These are phyloP conservation scores for Pogonomyrmex californicus DNA, from an alignment of 1,140 invertebrate genomes.

Conservation along the genomic window DNA sequence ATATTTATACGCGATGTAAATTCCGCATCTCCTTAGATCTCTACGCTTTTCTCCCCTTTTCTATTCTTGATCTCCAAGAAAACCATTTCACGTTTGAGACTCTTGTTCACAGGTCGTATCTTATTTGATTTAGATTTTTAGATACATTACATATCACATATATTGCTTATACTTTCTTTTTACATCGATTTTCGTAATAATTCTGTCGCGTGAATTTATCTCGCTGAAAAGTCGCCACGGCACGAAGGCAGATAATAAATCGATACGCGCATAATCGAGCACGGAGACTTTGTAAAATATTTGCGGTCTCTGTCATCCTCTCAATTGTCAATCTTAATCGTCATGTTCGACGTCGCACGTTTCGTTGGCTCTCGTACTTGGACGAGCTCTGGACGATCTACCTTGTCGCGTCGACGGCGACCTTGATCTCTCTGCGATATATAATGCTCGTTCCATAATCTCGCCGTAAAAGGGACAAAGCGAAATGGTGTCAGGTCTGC, in stretches of 20 bases:
- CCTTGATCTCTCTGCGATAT: conserved; percentile 74
- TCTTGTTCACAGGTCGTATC: background rate
- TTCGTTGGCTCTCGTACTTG: conserved; percentile 65
- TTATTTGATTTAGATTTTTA: background rate
- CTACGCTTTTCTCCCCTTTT: background rate
- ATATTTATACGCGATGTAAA: background rate
- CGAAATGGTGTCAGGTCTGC: conserved; percentile 75
- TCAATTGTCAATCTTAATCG: background rate
- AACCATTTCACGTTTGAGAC: background rate
- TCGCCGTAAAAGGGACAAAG: conserved; percentile 75
- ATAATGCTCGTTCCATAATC: conserved; percentile 73
- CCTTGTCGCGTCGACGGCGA: conserved; percentile 62
- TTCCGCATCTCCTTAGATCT: background rate
- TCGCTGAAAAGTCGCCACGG: conserved; percentile 1
- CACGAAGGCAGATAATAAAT: conserved; percentile 33
- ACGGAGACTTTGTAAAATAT: conserved; percentile 12
- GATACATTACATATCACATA: background rate
- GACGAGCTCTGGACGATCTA: conserved; percentile 63
- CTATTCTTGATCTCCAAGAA: background rate
- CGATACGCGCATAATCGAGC: conserved; percentile 38
- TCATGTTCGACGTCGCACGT: conserved; percentile 48
- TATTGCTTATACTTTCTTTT: background rate
- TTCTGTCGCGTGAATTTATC: background rate
- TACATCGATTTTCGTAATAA: background rate
- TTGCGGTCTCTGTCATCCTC: background rate